These are phyloP conservation scores for Babyrousa celebensis DNA, from an alignment of 2,797 vertebrate genomes.

Conservation along the genomic window DNA sequence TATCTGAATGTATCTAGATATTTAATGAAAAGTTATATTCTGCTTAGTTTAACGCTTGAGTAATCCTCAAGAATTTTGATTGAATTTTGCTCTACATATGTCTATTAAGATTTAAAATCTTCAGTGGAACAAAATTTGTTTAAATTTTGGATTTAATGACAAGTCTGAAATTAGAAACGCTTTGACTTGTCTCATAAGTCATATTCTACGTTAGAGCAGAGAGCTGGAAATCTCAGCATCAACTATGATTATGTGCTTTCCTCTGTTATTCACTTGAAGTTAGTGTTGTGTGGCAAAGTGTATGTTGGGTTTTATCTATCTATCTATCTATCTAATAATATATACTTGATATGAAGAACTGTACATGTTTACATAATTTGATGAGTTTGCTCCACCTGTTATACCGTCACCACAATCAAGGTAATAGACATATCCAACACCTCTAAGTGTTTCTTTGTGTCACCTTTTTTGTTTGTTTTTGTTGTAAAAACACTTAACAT, in stretches of 20 bases:
- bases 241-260: background rate
- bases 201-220: background rate
- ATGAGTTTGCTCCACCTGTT: background rate
- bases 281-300: background rate
- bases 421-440: background rate
- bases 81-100: background rate
- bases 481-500: background rate
- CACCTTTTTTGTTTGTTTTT: background rate
- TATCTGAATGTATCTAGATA: background rate
- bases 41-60: slow-evolving; percentile 1
- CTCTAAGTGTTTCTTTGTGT: background rate
- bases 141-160: background rate
- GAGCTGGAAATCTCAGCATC: background rate
- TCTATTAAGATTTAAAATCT: slow-evolving; percentile 55
- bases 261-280: background rate
- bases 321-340: background rate
- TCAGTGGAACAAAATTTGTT: background rate
- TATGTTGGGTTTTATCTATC: background rate
- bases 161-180: slow-evolving; percentile 19
- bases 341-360: background rate
- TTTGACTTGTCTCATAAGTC: background rate
- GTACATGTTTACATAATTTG: background rate
- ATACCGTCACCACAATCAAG: background rate
- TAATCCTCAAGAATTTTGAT: slow-evolving; percentile 36
- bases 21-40: background rate